A percentile compares a stretch with the other conserved stretches of the same genome.
These are phyloP conservation scores for Trematomus loennbergii DNA, from an alignment of 2,113 vertebrate genomes.

Conservation along the genomic window DNA sequence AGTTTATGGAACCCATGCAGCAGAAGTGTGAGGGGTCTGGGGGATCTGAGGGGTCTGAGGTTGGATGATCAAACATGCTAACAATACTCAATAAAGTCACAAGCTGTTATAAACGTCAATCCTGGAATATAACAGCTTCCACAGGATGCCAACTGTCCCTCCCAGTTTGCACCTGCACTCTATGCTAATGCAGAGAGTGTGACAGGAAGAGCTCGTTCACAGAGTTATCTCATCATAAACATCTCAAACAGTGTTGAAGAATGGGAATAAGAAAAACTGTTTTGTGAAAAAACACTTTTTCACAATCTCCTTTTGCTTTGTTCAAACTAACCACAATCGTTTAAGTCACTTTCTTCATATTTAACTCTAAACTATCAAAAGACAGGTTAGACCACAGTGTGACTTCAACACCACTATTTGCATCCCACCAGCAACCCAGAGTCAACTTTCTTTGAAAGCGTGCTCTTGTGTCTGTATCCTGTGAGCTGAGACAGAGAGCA, in stretches of 20 bases:
- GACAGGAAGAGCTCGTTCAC: background rate
- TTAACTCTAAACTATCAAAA: background rate
- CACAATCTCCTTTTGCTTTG: background rate
- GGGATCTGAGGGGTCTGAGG: background rate
- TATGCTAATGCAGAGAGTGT: slow-evolving; percentile 27
- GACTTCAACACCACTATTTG: background rate
- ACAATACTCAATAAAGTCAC: slow-evolving; percentile 11
- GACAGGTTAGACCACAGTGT: no score
- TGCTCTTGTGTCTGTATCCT: background rate
- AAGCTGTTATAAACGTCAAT: slow-evolving; percentile 7
- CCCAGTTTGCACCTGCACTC: slow-evolving; percentile 32
- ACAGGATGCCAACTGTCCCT: slow-evolving; percentile 13
- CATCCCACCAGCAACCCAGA: background rate
- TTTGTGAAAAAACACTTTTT: background rate
- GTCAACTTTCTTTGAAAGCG: background rate
- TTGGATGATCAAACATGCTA: slow-evolving; percentile 25
- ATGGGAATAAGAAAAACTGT: background rate
- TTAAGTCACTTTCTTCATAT: background rate
- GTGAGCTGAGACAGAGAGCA: background rate
- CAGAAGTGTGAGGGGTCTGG: slow-evolving; percentile 2
- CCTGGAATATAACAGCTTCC: background rate
- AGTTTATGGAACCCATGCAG: slow-evolving; percentile 8
- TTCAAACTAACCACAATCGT: background rate
- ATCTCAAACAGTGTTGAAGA: background rate
- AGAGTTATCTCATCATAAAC: background rate